phyloP scores from a whole-genome alignment of 2,888 invertebrate species.

The Cheilosia grossa region DNA sequence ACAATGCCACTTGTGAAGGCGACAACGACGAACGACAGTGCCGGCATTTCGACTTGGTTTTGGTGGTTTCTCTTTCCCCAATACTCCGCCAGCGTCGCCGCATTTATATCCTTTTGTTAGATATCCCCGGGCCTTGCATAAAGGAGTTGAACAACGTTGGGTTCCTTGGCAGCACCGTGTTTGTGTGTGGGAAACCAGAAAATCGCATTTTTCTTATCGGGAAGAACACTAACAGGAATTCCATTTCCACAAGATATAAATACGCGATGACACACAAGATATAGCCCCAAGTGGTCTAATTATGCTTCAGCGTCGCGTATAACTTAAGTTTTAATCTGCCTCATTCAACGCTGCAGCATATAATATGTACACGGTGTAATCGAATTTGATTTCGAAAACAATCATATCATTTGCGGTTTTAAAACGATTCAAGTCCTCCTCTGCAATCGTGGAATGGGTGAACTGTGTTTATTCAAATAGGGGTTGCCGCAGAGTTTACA shows the following conservation, averaged over 20 bases:
- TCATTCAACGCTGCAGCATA: neutral
- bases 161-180: conserved; percentile 6
- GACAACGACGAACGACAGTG: conserved; percentile 24
- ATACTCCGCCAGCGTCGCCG: neutral
- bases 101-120: conserved; percentile 48
- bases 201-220: conserved; percentile 36
- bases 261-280: conserved; percentile 57
- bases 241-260: conserved; percentile 61
- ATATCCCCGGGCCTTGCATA: neutral
- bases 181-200: conserved; percentile 44
- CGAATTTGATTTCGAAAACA: conserved; percentile 37
- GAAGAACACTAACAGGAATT: conserved; percentile 41
- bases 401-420: conserved; percentile 55
- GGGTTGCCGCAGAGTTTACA: conserved; percentile 57
- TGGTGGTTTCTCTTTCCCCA: neutral
- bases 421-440: conserved; percentile 25
- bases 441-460: neutral
- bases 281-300: conserved; percentile 58
- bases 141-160: neutral
- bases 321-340: conserved; percentile 60
- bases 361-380: neutral
- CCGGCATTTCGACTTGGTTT: conserved; percentile 9
- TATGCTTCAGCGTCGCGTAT: conserved; percentile 45
- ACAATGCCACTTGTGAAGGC: conserved; percentile 60
- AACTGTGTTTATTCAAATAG: conserved; percentile 57